Evolutionary conservation across 2,113 vertebrate species (phyloP).

Genomic region (Tamias sibiricus): DNA sequence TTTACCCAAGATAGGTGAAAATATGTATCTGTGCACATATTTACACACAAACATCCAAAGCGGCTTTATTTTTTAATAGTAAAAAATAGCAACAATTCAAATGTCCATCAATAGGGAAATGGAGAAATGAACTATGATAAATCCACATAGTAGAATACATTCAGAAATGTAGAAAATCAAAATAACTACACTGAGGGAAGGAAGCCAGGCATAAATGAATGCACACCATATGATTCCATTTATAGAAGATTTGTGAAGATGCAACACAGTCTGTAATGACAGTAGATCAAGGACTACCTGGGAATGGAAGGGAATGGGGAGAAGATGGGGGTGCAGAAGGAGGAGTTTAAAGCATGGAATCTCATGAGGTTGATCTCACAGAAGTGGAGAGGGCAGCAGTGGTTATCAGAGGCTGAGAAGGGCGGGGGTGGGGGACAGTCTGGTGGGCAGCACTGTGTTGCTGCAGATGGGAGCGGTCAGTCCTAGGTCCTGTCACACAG

Average conservation of each 20-base stretch:
- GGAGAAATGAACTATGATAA: not conserved
- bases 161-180: not conserved
- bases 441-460: rapidly evolving
- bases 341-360: not conserved
- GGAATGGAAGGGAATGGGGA: not conserved
- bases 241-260: not conserved
- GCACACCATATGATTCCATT: not conserved
- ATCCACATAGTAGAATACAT: not conserved
- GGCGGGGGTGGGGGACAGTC: too few relatives aligned
- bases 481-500: too few relatives aligned
- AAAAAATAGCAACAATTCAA: not conserved
- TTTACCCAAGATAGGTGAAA: not conserved
- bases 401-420: not conserved
- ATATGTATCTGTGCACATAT: not conserved
- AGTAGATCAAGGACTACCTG: too few relatives aligned
- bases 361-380: not conserved
- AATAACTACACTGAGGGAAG: not conserved
- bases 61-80: not conserved
- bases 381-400: too few relatives aligned
- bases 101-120: not conserved
- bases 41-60: not conserved
- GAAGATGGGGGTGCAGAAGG: not conserved
- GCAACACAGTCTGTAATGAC: not conserved
- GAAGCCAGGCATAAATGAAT: not conserved
- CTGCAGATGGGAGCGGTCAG: not conserved